A percentile compares a stretch with the other conserved stretches of the same genome.
Conservation (phyloP, 2,797 vertebrate genomes). For the Lepus oiostolus region DNA sequence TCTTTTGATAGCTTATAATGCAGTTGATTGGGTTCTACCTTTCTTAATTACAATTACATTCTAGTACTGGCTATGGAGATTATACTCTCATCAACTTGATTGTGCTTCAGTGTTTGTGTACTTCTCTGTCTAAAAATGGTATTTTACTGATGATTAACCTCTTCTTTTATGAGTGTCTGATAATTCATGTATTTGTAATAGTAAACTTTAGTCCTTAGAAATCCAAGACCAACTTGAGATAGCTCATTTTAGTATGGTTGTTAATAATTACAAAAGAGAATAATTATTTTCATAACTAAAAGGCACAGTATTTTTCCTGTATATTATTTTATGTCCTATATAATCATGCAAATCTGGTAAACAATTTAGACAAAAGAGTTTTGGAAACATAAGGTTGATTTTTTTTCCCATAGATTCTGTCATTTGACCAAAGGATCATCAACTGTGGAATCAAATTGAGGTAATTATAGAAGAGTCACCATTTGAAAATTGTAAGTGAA, state of each 20-base stretch:
- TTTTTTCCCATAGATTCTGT: background rate
- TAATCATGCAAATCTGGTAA: background rate
- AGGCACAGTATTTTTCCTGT: background rate
- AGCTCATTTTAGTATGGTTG: constrained; percentile 10
- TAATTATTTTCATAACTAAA: constrained; percentile 17
- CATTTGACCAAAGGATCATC: background rate
- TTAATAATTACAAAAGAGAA: constrained; percentile 13
- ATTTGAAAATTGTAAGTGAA: constrained; percentile 45
- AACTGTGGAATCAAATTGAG: background rate
- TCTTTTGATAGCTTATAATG: constrained; percentile 54
- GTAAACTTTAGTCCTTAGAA: constrained; percentile 24
- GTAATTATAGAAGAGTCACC: background rate
- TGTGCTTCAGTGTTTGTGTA: constrained; percentile 42
- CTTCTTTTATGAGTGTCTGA: constrained; percentile 12
- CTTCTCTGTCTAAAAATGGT: constrained; percentile 21
- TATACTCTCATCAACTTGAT: constrained; percentile 24
- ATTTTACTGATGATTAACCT: constrained; percentile 26
- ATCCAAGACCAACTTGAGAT: background rate
- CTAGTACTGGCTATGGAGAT: background rate
- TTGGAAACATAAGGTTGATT: background rate
- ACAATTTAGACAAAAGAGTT: background rate
- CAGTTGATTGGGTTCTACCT: constrained; percentile 38
- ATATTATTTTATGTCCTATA: background rate
- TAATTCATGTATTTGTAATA: constrained; percentile 18
- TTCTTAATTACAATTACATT: constrained; percentile 67